phyloP scores from a whole-genome alignment of 2,888 invertebrate genomes.

The Dynastes tityus region DNA sequence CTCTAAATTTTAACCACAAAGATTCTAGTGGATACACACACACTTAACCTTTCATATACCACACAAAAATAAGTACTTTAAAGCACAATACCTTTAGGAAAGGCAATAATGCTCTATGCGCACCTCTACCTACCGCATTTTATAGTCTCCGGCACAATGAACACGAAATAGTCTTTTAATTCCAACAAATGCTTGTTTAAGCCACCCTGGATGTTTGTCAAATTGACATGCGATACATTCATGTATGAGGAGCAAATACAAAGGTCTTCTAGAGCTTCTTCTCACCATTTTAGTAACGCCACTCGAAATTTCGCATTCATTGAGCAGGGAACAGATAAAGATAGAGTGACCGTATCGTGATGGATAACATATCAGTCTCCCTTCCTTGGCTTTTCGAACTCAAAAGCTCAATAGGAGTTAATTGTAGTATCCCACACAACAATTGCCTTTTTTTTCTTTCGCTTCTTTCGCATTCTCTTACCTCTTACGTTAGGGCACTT shows the following conservation, averaged over 20 bases:
- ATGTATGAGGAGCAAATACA: background rate
- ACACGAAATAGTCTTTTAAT: conserved; percentile 35
- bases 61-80: conserved; percentile 28
- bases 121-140: conserved; percentile 34
- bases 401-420: conserved; percentile 36
- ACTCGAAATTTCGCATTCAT: conserved; percentile 22
- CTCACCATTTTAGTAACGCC: conserved; percentile 25
- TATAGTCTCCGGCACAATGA: conserved; percentile 8
- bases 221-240: conserved; percentile 9
- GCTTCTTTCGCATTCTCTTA: conserved; percentile 10
- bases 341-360: background rate
- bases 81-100: conserved; percentile 30
- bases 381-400: background rate
- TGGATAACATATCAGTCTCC: conserved; percentile 33
- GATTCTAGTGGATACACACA: too few relatives aligned
- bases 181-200: conserved; percentile 10
- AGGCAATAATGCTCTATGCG: background rate
- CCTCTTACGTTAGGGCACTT: background rate
- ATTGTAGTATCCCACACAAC: conserved; percentile 42
- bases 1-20: too few relatives aligned
- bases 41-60: background rate
- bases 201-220: conserved; percentile 33
- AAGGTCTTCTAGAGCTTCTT: conserved; percentile 24
- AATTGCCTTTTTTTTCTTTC: conserved; percentile 16
- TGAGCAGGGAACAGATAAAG: background rate